A percentile compares a stretch with the other conserved stretches of the same genome.
Evolutionary conservation across 2,888 invertebrate genomes (phyloP).

Genomic region (Eupithecia insigniata): DNA sequence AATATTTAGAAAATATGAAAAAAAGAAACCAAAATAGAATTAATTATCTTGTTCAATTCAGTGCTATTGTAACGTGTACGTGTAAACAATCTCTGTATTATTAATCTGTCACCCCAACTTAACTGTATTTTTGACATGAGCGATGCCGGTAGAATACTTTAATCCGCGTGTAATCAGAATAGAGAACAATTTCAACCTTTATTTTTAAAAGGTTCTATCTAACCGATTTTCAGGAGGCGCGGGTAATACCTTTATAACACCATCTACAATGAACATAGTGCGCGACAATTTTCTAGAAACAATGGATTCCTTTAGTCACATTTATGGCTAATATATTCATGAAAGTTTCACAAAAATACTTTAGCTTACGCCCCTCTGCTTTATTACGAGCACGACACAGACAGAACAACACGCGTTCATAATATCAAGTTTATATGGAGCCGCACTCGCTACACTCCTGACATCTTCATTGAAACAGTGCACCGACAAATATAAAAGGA

Average conservation of each 20-base stretch:
- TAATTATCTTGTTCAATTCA: not conserved
- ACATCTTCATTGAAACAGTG: constrained; percentile 48
- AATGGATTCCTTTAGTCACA: constrained; percentile 82
- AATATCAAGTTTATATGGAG: constrained; percentile 56
- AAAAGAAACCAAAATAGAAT: not conserved
- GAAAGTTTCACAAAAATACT: constrained; percentile 82
- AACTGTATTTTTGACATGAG: not conserved
- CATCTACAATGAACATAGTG: constrained; percentile 26
- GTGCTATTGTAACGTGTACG: not conserved
- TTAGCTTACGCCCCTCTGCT: constrained; percentile 68
- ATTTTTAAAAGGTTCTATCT: not conserved
- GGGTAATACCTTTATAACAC: not conserved
- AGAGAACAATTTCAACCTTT: not conserved
- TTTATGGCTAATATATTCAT: constrained; percentile 85
- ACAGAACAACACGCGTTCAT: constrained; percentile 60
- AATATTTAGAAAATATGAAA: not conserved
- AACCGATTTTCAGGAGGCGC: not conserved
- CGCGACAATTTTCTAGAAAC: constrained; percentile 54
- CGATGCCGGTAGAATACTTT: not conserved
- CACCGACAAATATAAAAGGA: constrained; percentile 28
- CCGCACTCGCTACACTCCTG: constrained; percentile 49
- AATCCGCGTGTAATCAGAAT: not conserved
- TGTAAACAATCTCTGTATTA: not conserved
- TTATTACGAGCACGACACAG: constrained; percentile 67
- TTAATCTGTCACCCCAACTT: not conserved